phyloP scores from a whole-genome alignment of 2,888 invertebrate genomes.

The Cheilosia scutellata region DNA sequence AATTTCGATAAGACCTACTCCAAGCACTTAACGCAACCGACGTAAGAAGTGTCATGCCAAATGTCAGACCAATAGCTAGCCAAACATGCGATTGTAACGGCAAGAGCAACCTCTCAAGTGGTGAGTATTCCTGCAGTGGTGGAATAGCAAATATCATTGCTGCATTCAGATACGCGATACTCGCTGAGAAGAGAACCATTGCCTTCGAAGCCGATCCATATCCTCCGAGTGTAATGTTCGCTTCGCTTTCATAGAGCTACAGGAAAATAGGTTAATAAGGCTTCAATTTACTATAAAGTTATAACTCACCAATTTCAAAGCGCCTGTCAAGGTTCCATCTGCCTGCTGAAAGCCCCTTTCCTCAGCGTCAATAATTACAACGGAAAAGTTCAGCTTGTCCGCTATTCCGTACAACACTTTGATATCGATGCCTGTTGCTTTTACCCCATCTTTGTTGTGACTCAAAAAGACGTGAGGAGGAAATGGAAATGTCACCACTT shows the following conservation, averaged over 20 bases:
- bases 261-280: neutral
- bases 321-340: slow-evolving; percentile 81
- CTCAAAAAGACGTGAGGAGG: slow-evolving; percentile 46
- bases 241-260: slow-evolving; percentile 40
- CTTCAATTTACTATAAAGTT: neutral
- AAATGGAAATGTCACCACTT: slow-evolving; percentile 47
- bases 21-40: slow-evolving; percentile 20
- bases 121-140: slow-evolving; percentile 45
- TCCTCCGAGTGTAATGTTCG: slow-evolving; percentile 58
- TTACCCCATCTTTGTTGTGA: neutral
- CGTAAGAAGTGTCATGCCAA: slow-evolving; percentile 38
- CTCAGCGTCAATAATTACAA: slow-evolving; percentile 6
- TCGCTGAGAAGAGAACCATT: slow-evolving; percentile 50
- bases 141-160: slow-evolving; percentile 65
- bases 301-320: slow-evolving; percentile 79
- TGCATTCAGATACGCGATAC: slow-evolving; percentile 25
- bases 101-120: slow-evolving; percentile 44
- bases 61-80: slow-evolving; percentile 39
- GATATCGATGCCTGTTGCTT: slow-evolving; percentile 42
- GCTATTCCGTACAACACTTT: slow-evolving; percentile 39
- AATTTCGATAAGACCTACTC: slow-evolving; percentile 19
- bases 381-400: slow-evolving; percentile 44
- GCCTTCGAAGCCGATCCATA: slow-evolving; percentile 44
- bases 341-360: slow-evolving; percentile 77
- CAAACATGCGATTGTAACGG: slow-evolving; percentile 45